A percentile compares a stretch with the other conserved stretches of the same genome.
Conservation (phyloP, 2,113 vertebrate genomes). For the Siphamia tubifer region DNA sequence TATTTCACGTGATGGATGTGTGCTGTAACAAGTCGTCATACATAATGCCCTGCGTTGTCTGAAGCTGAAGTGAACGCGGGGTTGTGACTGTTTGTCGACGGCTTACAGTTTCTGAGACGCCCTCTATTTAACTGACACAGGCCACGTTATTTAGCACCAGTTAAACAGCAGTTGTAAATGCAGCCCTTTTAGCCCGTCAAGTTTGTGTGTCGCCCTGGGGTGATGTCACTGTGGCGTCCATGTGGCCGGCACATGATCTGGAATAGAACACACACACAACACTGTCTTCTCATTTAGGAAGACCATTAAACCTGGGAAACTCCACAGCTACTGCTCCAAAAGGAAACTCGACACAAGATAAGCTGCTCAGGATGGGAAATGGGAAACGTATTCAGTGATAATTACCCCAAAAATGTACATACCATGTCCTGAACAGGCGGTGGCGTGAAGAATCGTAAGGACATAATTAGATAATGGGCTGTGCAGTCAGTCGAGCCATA, state of each 20-base stretch:
- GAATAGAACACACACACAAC: conserved; percentile 59
- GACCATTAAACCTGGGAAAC: conserved; percentile 44
- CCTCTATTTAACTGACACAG: conserved; percentile 61
- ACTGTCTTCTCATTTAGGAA: conserved; percentile 60
- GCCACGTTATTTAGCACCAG: conserved; percentile 58
- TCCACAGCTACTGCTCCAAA: conserved; percentile 14
- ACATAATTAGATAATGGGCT: too few species aligned
- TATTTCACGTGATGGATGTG: conserved; percentile 33
- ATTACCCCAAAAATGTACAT: neutral
- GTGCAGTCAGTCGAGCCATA: too few species aligned
- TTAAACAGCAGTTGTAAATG: conserved; percentile 69
- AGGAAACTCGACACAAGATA: conserved; percentile 4
- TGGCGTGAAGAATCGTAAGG: too few species aligned
- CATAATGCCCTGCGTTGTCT: conserved; percentile 17
- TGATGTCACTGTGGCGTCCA: conserved; percentile 70
- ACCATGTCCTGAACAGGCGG: neutral
- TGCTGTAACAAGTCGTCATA: conserved; percentile 22
- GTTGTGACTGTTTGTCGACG: conserved; percentile 39
- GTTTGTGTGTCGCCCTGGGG: conserved; percentile 32
- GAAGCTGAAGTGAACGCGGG: conserved; percentile 5
- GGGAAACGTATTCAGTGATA: neutral
- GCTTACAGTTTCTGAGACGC: conserved; percentile 39
- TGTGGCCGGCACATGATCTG: conserved; percentile 75
- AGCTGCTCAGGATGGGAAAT: neutral
- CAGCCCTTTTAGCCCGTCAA: conserved; percentile 40